Base-by-base conservation (phyloP, 2,888 invertebrate genomes). In the Calameuta idolon region DNA sequence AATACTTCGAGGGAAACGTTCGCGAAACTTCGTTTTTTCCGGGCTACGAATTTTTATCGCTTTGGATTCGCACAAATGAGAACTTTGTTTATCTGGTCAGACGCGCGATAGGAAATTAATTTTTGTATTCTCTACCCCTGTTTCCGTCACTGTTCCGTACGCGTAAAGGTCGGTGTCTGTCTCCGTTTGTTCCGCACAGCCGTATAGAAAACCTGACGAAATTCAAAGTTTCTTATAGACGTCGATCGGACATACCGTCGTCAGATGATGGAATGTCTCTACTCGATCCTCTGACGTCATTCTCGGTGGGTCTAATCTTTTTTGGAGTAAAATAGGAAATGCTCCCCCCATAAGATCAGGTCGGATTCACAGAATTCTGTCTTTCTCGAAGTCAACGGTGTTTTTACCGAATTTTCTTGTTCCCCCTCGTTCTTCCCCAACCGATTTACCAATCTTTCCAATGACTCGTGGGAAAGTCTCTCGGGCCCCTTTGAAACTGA, bases 401-500 rank as follows among this genome's bases (percentile, higher is more conserved):
- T 15, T 23, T 23, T 40, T 40, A 40, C 0, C 5, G 5, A 23
- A 40, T 40, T 23, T 23, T 23, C 55, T 23, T 55, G 23, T 23
- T 0, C 9, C 55, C 55, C 15, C 55, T 23, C 55, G 1, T 23
- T 9, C 9, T 23, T 23, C 55, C 9, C 5, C 5, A 5, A 5
- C 40, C 55, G 55, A 23, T 55, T 55, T 15, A 55, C 23, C 55
- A 55, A 55, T 23, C 55, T 37, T n/a, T 76, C 69, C 23, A 30
- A 69, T 23, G 23, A 55, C 55, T 89, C 87, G 84, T 87, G 87
- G 90, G 90, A 90, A 90, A 89, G 89, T 87, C 87, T 88, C 85
- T 87, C 85, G 87, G 87, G 87, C 89, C 87, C 86, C 85, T 81
- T 81, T 83, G 89, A 90, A 90, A 34, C 73, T n/a, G 34, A 11